Percentiles rank a stretch among this genome's conserved stretches.
Conservation (phyloP, 1,140 invertebrate genomes). For the Hylaeus volcanicus region DNA sequence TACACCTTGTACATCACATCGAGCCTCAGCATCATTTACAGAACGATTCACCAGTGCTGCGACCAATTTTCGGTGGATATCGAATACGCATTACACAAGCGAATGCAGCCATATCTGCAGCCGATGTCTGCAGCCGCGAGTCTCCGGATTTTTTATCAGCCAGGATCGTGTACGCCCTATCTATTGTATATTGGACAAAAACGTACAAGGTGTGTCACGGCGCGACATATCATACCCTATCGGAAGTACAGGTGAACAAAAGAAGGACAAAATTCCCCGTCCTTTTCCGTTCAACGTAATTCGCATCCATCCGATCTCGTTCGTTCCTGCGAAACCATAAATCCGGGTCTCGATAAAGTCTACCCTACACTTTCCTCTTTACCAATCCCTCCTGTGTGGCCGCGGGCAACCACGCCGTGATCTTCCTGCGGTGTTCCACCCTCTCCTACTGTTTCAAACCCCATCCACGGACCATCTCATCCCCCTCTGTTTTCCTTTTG, state of each 20-base stretch:
- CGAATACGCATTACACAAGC: too few species aligned
- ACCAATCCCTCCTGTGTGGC: slow-evolving; percentile 35
- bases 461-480: background rate
- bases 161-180: background rate
- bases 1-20: too few species aligned
- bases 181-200: slow-evolving; percentile 8
- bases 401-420: slow-evolving; percentile 41
- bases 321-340: slow-evolving; percentile 47
- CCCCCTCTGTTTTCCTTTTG: background rate
- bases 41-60: too few species aligned
- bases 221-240: slow-evolving; percentile 29
- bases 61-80: background rate
- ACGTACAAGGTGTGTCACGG: slow-evolving; percentile 7
- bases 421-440: slow-evolving; percentile 33
- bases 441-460: slow-evolving; percentile 1
- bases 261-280: slow-evolving; percentile 17
- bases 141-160: background rate
- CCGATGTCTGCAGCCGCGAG: background rate
- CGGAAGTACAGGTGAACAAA: slow-evolving; percentile 33
- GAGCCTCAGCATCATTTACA: too few species aligned
- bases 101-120: background rate
- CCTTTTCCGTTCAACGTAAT: slow-evolving; percentile 5
- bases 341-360: slow-evolving; percentile 64
- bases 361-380: slow-evolving; percentile 24
- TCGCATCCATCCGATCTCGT: slow-evolving; percentile 8